phyloP scores from a whole-genome alignment of 2,888 invertebrate genomes.

The Lepetodrilus schrolli region DNA sequence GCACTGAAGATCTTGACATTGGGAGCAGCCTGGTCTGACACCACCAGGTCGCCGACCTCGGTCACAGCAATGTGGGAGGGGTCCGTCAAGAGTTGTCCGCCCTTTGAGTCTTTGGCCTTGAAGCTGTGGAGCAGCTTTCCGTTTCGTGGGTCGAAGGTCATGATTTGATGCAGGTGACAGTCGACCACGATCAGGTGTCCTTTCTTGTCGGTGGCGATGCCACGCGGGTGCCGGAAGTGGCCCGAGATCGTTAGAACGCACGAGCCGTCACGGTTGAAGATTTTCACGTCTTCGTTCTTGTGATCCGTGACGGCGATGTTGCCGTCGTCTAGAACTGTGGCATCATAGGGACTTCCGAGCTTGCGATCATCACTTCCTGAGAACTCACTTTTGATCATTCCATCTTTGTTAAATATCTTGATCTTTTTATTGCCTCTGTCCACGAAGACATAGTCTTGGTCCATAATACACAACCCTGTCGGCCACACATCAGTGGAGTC shows the following conservation, averaged over 20 bases:
- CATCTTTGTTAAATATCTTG: constrained; percentile 58
- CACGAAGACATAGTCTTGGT: constrained; percentile 58
- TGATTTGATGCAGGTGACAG: constrained; percentile 57
- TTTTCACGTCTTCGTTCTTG: constrained; percentile 64
- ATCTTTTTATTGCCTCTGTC: constrained; percentile 70
- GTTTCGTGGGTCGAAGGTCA: constrained; percentile 57
- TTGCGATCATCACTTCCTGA: constrained; percentile 52
- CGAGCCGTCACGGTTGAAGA: constrained; percentile 56
- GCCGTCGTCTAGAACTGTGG: constrained; percentile 59
- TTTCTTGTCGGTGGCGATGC: constrained; percentile 61
- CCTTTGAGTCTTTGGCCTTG: constrained; percentile 47
- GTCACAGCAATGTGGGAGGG: constrained; percentile 69
- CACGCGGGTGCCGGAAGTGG: constrained; percentile 67
- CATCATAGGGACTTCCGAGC: constrained; percentile 68
- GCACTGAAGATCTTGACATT: constrained; percentile 67
- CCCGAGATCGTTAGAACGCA: constrained; percentile 55
- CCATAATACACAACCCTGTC: constrained; percentile 60
- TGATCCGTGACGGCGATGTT: constrained; percentile 69
- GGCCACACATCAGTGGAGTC: constrained; percentile 70
- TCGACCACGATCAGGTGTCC: constrained; percentile 69
- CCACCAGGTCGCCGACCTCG: constrained; percentile 61
- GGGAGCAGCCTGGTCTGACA: constrained; percentile 70
- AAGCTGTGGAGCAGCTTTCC: constrained; percentile 57
- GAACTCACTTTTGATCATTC: constrained; percentile 54
- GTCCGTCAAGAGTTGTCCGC: constrained; percentile 59